These are phyloP conservation scores for Notocelia uddmanniana DNA, from an alignment of 2,888 invertebrate genomes.

Conservation along the genomic window DNA sequence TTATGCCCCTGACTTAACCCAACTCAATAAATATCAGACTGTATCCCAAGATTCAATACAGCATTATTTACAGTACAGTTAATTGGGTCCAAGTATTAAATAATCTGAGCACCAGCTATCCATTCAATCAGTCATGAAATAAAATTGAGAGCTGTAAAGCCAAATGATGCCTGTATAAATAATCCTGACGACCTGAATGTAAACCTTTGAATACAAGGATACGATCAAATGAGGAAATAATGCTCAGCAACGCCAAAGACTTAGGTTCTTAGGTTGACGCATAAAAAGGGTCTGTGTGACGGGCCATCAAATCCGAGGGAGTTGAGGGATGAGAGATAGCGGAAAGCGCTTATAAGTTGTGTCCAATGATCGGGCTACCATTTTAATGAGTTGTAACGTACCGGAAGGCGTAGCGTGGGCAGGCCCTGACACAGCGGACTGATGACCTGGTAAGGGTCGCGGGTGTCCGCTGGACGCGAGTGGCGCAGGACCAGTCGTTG, in stretches of 20 bases:
- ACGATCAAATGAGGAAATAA: conserved; percentile 40
- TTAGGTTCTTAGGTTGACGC: conserved; percentile 35
- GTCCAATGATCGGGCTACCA: background rate
- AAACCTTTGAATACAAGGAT: conserved; percentile 37
- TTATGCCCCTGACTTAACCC: no score
- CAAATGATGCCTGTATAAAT: conserved; percentile 22
- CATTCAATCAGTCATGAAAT: conserved; percentile 3
- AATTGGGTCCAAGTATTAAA: no score
- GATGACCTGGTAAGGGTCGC: no score
- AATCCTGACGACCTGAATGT: conserved; percentile 13
- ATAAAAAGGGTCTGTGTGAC: conserved; percentile 45
- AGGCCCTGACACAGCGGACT: no score
- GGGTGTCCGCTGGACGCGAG: no score
- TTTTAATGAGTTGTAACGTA: no score
- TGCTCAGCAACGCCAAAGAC: conserved; percentile 37
- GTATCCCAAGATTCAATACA: no score
- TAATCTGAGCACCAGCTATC: background rate
- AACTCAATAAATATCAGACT: no score
- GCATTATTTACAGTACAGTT: no score
- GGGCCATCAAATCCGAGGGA: conserved; percentile 33
- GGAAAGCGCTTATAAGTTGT: no score
- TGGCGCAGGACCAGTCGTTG: no score
- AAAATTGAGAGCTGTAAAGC: conserved; percentile 3
- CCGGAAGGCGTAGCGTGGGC: no score
- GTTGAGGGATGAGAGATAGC: background rate